Percentiles rank a stretch among this genome's conserved stretches.
phyloP scores from a whole-genome alignment of 2,113 vertebrate genomes.

The Oreochromis niloticus region DNA sequence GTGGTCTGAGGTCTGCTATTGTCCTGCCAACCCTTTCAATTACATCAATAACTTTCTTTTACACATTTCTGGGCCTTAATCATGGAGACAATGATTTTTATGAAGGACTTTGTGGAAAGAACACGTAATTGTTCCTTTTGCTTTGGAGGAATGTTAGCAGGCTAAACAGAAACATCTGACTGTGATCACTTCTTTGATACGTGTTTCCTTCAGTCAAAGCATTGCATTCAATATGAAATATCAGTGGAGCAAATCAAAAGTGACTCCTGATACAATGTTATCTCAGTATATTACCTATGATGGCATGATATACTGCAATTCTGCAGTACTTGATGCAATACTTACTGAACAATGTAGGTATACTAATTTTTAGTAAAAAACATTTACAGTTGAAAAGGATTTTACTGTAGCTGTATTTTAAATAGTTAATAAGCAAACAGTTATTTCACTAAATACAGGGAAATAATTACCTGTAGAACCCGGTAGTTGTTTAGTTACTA shows the following conservation, averaged over 20 bases:
- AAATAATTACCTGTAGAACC: neutral
- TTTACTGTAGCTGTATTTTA: neutral
- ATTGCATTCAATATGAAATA: neutral
- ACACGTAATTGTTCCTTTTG: neutral
- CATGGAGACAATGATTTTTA: neutral
- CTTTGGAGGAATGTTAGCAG: neutral
- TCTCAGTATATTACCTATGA: accelerated
- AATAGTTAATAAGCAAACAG: neutral
- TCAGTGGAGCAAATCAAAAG: neutral
- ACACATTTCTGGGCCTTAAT: neutral
- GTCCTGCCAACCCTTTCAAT: slow-evolving; percentile 19
- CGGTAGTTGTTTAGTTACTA: neutral
- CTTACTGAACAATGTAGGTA: neutral
- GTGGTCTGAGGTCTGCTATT: slow-evolving; percentile 3
- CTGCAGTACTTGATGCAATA: neutral
- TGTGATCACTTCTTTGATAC: neutral
- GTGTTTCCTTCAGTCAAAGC: neutral
- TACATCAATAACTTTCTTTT: neutral
- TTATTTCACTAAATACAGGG: neutral
- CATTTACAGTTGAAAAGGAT: accelerated
- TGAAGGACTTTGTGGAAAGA: slow-evolving; percentile 5
- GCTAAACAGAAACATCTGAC: neutral
- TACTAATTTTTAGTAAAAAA: neutral
- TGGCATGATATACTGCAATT: neutral
- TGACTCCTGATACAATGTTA: neutral